These are phyloP conservation scores for Cavia porcellus DNA, from an alignment of 2,113 vertebrate species.

Conservation along the genomic window DNA sequence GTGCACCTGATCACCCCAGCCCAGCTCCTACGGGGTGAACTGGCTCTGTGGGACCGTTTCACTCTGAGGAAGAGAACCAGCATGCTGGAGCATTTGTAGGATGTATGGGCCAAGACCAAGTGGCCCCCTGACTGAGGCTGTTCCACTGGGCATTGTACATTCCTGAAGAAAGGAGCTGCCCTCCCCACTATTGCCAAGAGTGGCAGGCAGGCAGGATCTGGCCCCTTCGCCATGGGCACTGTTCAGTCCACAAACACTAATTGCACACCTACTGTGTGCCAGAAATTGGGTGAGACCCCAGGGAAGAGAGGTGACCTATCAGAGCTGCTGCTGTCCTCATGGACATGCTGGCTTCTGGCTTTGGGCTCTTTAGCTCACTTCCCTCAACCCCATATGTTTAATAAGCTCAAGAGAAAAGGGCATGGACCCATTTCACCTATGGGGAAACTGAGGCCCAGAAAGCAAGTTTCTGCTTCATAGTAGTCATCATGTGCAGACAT, in stretches of 20 bases:
- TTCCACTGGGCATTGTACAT: background rate
- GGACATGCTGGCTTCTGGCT: background rate
- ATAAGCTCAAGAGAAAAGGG: background rate
- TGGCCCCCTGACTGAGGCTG: background rate
- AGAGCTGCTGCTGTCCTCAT: background rate
- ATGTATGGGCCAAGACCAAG: background rate
- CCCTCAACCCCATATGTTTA: background rate
- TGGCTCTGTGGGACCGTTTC: background rate
- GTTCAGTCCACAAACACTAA: background rate
- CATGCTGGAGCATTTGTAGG: background rate
- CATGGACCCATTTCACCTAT: background rate
- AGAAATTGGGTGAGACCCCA: background rate
- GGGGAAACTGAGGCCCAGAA: background rate
- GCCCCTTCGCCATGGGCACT: background rate
- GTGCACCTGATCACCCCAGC: background rate
- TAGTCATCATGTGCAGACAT: background rate
- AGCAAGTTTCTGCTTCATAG: background rate
- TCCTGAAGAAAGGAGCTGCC: background rate
- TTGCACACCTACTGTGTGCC: background rate
- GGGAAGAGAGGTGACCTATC: background rate
- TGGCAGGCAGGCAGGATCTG: background rate
- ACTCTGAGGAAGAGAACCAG: slow-evolving; percentile 21
- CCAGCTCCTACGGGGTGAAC: background rate
- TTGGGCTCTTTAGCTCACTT: rapidly evolving
- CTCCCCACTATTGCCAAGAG: background rate